These are phyloP conservation scores for Melanchra persicariae DNA, from an alignment of 2,888 invertebrate species.

Conservation along the genomic window DNA sequence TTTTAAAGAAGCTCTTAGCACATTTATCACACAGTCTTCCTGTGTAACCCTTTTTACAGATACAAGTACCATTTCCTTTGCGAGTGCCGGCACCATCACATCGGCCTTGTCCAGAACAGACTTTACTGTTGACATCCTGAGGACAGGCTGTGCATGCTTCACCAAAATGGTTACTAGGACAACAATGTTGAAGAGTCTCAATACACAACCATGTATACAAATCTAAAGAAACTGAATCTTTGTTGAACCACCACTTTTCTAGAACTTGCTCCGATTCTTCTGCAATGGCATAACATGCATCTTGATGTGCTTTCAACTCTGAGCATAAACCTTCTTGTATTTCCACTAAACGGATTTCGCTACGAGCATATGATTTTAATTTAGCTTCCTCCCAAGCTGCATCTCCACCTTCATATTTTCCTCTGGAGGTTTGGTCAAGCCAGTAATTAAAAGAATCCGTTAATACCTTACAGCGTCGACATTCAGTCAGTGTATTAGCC, in stretches of 20 bases:
- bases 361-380: constrained; percentile 94
- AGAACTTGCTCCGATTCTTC: constrained; percentile 95
- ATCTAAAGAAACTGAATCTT: constrained; percentile 84
- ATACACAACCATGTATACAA: constrained; percentile 94
- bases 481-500: constrained; percentile 79
- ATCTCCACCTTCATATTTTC: constrained; percentile 98
- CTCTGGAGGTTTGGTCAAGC: constrained; percentile 94
- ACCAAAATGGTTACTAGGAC: constrained; percentile 96
- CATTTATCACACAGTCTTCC: constrained; percentile 95
- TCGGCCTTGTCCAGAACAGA: constrained; percentile 95
- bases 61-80: constrained; percentile 97
- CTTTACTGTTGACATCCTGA: constrained; percentile 83
- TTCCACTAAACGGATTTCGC: constrained; percentile 97
- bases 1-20: constrained; percentile 92
- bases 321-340: constrained; percentile 97
- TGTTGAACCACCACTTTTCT: constrained; percentile 97
- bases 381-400: constrained; percentile 98
- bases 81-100: constrained; percentile 97
- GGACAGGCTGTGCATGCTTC: constrained; percentile 94
- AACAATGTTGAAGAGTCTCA: constrained; percentile 94
- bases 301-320: constrained; percentile 92
- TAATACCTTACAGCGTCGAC: constrained; percentile 93
- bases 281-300: constrained; percentile 95
- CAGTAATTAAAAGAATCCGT: constrained; percentile 95
- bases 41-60: constrained; percentile 95